A percentile compares a stretch with the other conserved stretches of the same genome.
Conservation (phyloP, 23 tunicate genomes). For the Halocynthia aurantium region DNA sequence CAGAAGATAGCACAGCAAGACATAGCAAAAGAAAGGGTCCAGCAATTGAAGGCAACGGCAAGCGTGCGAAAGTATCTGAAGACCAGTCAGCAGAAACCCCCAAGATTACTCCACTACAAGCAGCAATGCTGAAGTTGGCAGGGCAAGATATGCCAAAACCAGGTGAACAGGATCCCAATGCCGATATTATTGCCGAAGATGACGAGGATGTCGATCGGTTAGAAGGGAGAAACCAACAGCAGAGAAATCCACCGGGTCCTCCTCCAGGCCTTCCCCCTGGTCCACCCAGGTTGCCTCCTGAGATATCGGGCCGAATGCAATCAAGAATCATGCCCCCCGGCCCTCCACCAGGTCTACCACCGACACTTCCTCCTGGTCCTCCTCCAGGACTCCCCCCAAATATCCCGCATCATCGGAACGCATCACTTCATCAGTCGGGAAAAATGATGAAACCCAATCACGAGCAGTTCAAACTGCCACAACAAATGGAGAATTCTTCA, state of each 20-base stretch:
- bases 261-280: constrained; percentile 97
- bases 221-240: constrained; percentile 9
- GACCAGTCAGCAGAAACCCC: constrained; percentile 8
- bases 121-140: constrained; percentile 90
- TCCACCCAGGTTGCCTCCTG: constrained; percentile 84
- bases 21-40: neutral
- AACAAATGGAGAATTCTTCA: neutral
- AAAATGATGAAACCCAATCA: neutral
- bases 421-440: constrained; percentile 1
- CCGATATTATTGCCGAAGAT: constrained; percentile 12
- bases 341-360: constrained; percentile 92
- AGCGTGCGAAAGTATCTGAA: neutral
- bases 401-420: neutral
- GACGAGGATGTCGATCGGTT: constrained; percentile 18
- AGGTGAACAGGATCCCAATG: constrained; percentile 9
- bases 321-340: constrained; percentile 72
- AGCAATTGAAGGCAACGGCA: constrained; percentile 2
- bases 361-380: constrained; percentile 41
- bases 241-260: constrained; percentile 76
- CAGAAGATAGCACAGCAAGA: neutral
- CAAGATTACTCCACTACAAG: constrained; percentile 79
- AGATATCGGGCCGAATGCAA: constrained; percentile 23
- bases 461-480: neutral
- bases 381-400: constrained; percentile 29
- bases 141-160: constrained; percentile 64